Conservation (phyloP, 2,797 vertebrate genomes). For the Oreochromis grahami region DNA sequence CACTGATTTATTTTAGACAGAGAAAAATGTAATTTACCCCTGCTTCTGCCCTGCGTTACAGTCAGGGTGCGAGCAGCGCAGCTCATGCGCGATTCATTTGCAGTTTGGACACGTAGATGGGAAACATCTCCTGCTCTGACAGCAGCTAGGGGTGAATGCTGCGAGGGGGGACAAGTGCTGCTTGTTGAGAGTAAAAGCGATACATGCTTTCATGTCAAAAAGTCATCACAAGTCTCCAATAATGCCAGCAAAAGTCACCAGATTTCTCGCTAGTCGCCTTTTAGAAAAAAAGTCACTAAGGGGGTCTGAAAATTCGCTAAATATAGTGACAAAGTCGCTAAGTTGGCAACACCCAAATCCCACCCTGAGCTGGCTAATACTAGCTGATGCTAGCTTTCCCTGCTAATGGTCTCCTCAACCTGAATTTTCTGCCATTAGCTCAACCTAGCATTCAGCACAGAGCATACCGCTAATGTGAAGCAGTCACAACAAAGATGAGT, state of each 20-base stretch:
- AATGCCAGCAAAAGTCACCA: not conserved
- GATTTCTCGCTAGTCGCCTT: not conserved
- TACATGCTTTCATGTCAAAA: not conserved
- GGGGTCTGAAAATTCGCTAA: not conserved
- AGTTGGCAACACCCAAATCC: not conserved
- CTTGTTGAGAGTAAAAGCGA: too few relatives aligned
- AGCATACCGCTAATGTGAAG: not conserved
- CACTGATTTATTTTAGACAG: not conserved
- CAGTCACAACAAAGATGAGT: not conserved
- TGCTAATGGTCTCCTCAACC: not conserved
- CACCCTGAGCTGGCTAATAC: not conserved
- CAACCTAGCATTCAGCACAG: not conserved
- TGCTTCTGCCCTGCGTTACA: not conserved
- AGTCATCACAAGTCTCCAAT: not conserved
- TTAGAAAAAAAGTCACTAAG: not conserved
- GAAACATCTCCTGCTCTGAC: not conserved
- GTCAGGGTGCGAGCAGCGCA: not conserved
- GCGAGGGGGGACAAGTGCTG: not conserved
- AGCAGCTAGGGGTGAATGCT: not conserved
- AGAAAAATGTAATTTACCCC: not conserved
- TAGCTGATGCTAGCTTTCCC: not conserved
- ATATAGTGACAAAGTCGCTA: not conserved
- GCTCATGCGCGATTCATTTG: not conserved
- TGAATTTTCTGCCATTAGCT: not conserved
- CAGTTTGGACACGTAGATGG: accelerated